Percentiles rank a stretch among this genome's conserved stretches.
phyloP scores from a whole-genome alignment of 2,888 invertebrate genomes.

The Drosophila fungiperda region DNA sequence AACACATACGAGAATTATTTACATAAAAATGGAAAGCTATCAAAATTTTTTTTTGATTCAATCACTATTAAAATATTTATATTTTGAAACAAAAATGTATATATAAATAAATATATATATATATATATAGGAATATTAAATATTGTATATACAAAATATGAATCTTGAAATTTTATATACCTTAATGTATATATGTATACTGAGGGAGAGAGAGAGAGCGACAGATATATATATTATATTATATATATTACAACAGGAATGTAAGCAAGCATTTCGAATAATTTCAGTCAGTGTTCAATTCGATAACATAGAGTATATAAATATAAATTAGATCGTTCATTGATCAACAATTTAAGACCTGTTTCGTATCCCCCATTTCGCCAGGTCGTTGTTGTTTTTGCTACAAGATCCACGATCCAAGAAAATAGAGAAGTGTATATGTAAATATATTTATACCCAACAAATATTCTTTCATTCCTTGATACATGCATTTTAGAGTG shows the following conservation, averaged over 20 bases:
- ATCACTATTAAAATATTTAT: slow-evolving; percentile 6
- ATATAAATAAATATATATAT: not conserved
- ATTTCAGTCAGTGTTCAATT: not conserved
- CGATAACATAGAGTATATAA: not conserved
- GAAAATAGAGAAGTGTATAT: slow-evolving; percentile 31
- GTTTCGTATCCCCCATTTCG: slow-evolving; percentile 90
- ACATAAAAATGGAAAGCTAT: slow-evolving; percentile 5
- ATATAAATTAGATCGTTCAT: slow-evolving; percentile 32
- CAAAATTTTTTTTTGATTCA: not conserved
- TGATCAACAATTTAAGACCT: slow-evolving; percentile 86
- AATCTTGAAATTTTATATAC: slow-evolving; percentile 33
- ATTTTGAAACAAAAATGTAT: not conserved
- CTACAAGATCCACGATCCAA: slow-evolving; percentile 86
- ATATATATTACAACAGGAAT: slow-evolving; percentile 55
- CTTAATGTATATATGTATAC: not conserved
- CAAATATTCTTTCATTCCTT: slow-evolving; percentile 6
- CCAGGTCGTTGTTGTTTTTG: slow-evolving; percentile 91
- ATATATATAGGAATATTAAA: not conserved
- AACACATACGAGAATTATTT: slow-evolving; percentile 3
- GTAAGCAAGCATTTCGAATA: slow-evolving; percentile 73
- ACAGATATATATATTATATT: slow-evolving; percentile 4
- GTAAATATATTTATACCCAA: not conserved
- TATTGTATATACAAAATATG: slow-evolving; percentile 39
- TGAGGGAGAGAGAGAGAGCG: not conserved
- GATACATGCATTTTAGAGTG: not conserved